Percentiles rank a stretch among this genome's conserved stretches.
phyloP scores from a whole-genome alignment of 2,113 vertebrate species.

The Typhlomys cinereus region DNA sequence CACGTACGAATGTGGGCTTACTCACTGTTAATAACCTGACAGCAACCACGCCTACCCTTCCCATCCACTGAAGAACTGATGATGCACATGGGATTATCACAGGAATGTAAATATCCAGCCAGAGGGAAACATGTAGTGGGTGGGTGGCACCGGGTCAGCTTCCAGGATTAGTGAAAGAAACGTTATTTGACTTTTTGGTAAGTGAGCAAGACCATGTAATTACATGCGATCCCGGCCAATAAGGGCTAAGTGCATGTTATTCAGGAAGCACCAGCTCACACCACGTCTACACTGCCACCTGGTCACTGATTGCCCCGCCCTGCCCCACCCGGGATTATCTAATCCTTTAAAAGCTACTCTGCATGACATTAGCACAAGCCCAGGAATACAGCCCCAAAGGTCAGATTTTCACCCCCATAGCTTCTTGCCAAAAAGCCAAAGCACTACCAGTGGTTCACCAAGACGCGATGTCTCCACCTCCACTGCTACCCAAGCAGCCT shows the following conservation, averaged over 20 bases:
- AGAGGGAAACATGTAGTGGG: neutral
- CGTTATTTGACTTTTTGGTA: neutral
- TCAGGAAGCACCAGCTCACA: neutral
- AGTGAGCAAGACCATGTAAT: too few relatives aligned
- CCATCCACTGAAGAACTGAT: conserved; percentile 1
- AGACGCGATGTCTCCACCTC: neutral
- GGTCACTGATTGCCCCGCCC: neutral
- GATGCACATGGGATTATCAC: neutral
- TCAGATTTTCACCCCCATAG: neutral
- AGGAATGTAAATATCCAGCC: neutral
- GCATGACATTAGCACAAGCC: neutral
- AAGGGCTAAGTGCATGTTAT: neutral
- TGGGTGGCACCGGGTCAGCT: neutral
- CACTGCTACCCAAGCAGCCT: conserved; percentile 42
- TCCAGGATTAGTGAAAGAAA: neutral
- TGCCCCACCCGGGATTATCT: neutral
- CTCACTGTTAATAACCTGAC: neutral
- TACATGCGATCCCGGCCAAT: too few relatives aligned
- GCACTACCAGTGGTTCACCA: neutral
- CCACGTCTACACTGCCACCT: neutral
- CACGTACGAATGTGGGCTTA: neutral
- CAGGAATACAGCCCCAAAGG: neutral
- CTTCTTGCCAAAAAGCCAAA: conserved; percentile 4
- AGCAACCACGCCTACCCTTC: neutral
- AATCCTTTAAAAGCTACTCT: conserved; percentile 7